Evolutionary conservation across 2,888 invertebrate genomes (phyloP), one percentile per base, ranked within the genome.

Genomic region (Stratiomys singularior): DNA sequence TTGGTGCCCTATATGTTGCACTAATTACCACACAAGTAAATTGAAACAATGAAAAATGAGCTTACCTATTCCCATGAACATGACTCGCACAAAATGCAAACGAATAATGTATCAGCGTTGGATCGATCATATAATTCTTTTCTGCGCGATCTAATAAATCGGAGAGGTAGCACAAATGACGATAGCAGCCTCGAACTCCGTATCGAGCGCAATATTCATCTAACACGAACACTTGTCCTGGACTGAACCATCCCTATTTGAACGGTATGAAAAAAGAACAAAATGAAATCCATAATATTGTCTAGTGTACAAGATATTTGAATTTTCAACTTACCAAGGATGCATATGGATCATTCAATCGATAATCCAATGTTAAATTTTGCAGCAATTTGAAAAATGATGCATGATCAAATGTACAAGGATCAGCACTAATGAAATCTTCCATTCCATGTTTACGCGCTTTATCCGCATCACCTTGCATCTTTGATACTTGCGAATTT

Each of bases 51-150:
- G n/a, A n/a, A n/a, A n/a, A n/a, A n/a, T n/a, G n/a, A n/a, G n/a
- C 52, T 18, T 90, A 97, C 96, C 96, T 94, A 90, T 99, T 99
- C 81, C 99, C 99, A 86, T 99, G 98, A 11, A 99, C 99, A 88
- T 99, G 99, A 83, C 96, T 98, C 76, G 99, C 99, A 89, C 99
- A 99, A 89, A 98, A 99, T 64, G 99, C 99, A 89, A 99, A 99
- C 84, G 98, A 97, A 89, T 96, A 99, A 89, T 99, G 99, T 86
- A 99, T 97, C 80, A 99, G 90, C 0, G 98, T 99, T 0, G 99
- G 99, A 89, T 99, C 99, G 80, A 99, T 97, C 90, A 99, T 96
- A 82, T 95, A 91, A 58, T 94, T 94, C 83, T 96, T 96, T 87
- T 99, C 98, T 0, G 98, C 97, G 80, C 96, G 92, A 85, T 98